A percentile compares a stretch with the other conserved stretches of the same genome.
These are phyloP conservation scores for Papilio xuthus DNA, from an alignment of 1,140 invertebrate species.

Conservation along the genomic window DNA sequence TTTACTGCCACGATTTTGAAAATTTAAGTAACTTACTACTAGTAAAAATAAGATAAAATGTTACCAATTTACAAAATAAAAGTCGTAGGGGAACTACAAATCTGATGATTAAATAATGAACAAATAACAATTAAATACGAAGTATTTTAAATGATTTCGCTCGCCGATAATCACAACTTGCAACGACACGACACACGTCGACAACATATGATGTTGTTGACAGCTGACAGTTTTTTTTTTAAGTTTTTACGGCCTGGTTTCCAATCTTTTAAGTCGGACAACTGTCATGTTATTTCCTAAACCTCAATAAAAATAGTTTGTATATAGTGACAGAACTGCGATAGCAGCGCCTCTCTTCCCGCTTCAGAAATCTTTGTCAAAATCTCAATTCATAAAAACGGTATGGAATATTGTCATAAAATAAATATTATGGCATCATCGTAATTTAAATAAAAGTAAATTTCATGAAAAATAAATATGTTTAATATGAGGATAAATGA, in stretches of 20 bases:
- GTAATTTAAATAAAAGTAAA: too few relatives aligned
- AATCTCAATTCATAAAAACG: too few relatives aligned
- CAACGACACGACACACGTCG: slow-evolving; percentile 5
- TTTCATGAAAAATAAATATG: too few relatives aligned
- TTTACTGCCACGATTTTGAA: slow-evolving; percentile 42
- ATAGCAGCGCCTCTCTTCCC: too few relatives aligned
- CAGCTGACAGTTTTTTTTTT: neutral
- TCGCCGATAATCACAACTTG: neutral
- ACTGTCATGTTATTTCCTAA: too few relatives aligned
- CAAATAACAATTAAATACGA: neutral
- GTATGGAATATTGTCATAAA: too few relatives aligned
- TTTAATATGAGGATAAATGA: too few relatives aligned
- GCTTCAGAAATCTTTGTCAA: too few relatives aligned
- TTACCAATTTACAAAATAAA: slow-evolving; percentile 18
- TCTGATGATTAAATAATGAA: neutral
- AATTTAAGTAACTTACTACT: neutral
- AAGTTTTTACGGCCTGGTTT: neutral
- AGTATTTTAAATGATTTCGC: neutral
- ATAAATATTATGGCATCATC: too few relatives aligned
- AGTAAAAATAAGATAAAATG: neutral
- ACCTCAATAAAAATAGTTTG: too few relatives aligned
- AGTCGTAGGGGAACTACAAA: neutral
- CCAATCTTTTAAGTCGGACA: too few relatives aligned
- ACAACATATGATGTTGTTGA: neutral
- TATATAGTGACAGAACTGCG: too few relatives aligned